These are phyloP conservation scores for Drosophila hawaiiensis DNA, from an alignment of 2,888 invertebrate species.

Conservation along the genomic window DNA sequence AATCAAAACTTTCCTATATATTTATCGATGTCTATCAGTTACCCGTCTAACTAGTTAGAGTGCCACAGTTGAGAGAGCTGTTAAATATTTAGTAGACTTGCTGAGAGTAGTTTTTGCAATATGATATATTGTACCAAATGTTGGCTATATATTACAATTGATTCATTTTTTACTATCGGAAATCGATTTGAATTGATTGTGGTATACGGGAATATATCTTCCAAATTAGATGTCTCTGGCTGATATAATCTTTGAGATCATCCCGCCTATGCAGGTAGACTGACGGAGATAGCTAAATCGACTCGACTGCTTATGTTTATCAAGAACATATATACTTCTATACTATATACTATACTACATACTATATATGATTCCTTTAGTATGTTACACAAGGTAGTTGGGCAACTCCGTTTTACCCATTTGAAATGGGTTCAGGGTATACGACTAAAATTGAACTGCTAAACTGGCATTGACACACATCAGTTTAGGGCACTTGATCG, in stretches of 20 bases:
- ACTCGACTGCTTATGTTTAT: background rate
- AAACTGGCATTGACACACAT: slow-evolving; percentile 14
- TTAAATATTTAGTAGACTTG: too few species aligned
- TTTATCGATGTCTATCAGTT: background rate
- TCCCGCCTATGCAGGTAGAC: background rate
- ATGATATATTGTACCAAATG: background rate
- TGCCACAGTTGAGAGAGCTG: background rate
- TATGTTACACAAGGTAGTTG: background rate
- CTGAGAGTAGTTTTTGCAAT: background rate
- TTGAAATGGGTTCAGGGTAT: background rate
- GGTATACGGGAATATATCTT: background rate
- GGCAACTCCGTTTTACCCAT: background rate
- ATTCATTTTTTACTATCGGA: too few species aligned
- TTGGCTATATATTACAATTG: too few species aligned
- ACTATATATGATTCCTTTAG: background rate
- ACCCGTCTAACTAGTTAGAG: background rate
- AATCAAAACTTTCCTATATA: background rate
- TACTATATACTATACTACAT: too few species aligned
- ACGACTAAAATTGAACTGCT: background rate
- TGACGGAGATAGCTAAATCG: background rate
- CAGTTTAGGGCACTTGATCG: background rate
- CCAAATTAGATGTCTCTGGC: background rate
- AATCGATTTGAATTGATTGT: background rate
- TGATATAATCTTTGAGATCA: background rate
- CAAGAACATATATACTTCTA: background rate